phyloP scores from a whole-genome alignment of 2,113 vertebrate species.

The Vimba vimba region DNA sequence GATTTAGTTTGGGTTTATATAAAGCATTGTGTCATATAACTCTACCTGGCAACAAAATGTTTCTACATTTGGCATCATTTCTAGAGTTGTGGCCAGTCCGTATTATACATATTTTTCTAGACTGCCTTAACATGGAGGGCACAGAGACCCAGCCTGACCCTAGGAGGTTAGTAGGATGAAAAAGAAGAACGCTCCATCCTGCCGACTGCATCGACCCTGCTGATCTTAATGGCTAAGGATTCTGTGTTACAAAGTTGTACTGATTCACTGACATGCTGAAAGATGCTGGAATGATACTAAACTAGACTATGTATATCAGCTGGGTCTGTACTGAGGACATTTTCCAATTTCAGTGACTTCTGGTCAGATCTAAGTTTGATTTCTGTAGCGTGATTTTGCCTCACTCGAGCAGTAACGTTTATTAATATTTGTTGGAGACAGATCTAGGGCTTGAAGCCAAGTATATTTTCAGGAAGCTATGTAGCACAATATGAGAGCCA shows the following conservation, averaged over 20 bases:
- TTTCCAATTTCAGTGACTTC: not conserved
- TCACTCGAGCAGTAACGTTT: not conserved
- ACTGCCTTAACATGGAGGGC: not conserved
- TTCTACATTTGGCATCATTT: too few relatives aligned
- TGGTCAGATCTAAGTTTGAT: not conserved
- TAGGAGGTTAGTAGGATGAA: not conserved
- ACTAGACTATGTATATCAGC: not conserved
- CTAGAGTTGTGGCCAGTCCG: not conserved
- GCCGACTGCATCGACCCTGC: slow-evolving; percentile 61
- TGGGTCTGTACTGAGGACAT: too few relatives aligned
- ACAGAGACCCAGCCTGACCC: slow-evolving; percentile 16
- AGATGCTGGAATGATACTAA: slow-evolving; percentile 45
- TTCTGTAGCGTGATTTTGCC: not conserved
- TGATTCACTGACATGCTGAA: slow-evolving; percentile 42
- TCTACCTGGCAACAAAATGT: not conserved
- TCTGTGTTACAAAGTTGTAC: slow-evolving; percentile 35
- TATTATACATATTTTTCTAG: slow-evolving; percentile 22
- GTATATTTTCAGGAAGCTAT: slow-evolving; percentile 40
- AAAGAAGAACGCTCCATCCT: slow-evolving; percentile 65
- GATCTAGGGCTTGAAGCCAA: slow-evolving; percentile 6
- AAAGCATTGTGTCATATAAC: not conserved
- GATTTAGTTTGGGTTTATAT: not conserved
- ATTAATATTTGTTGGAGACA: slow-evolving; percentile 9
- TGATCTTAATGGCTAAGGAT: slow-evolving; percentile 32
- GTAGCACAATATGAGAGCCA: slow-evolving; percentile 27